Evolutionary conservation across 2,797 vertebrate genomes (phyloP).

Genomic region (Falco rusticolus): DNA sequence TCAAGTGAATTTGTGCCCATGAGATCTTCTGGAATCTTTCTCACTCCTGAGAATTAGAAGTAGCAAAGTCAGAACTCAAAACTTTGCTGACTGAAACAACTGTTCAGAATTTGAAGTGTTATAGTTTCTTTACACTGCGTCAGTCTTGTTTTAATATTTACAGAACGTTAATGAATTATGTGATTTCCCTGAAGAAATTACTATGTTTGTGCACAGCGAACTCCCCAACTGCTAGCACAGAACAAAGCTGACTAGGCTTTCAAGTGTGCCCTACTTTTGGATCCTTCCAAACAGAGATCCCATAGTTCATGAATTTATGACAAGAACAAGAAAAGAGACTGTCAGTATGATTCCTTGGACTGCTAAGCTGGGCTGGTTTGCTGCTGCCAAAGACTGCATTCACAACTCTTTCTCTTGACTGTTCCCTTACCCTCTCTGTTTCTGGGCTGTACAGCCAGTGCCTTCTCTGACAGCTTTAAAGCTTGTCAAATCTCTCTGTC

Average conservation of each 20-base stretch:
- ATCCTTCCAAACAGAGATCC: background rate
- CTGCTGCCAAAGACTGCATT: background rate
- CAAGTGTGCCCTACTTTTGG: constrained; percentile 29
- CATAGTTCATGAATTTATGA: constrained; percentile 24
- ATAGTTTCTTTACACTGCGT: background rate
- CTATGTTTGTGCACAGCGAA: background rate
- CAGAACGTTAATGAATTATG: background rate
- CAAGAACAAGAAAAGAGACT: background rate
- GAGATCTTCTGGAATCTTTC: background rate
- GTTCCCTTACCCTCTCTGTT: background rate
- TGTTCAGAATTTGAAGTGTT: background rate
- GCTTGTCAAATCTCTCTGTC: background rate
- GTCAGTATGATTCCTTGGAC: background rate
- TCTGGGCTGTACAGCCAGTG: background rate
- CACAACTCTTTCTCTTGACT: background rate
- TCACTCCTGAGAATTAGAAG: background rate
- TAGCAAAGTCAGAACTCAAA: background rate
- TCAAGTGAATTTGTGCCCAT: background rate
- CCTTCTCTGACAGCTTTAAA: background rate
- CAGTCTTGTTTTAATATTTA: background rate
- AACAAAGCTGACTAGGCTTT: constrained; percentile 39
- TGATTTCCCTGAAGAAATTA: background rate
- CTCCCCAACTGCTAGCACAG: background rate
- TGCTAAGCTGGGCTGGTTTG: background rate
- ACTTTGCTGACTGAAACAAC: background rate